Evolutionary conservation across 2,888 invertebrate species (phyloP).

Genomic region (Phania funesta): DNA sequence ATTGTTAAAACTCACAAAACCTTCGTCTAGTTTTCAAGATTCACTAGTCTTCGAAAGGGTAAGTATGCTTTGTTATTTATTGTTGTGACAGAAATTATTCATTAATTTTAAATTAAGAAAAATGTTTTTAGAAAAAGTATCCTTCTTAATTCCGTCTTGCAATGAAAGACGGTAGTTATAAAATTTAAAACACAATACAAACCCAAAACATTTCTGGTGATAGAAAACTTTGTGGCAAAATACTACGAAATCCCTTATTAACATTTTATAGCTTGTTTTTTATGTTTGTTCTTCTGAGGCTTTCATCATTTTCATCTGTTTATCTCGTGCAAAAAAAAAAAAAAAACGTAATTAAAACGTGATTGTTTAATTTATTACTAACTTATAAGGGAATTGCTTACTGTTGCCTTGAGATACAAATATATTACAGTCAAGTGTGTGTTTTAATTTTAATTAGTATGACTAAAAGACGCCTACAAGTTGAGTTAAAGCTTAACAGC

Average conservation of each 20-base stretch:
- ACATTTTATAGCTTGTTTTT: not conserved
- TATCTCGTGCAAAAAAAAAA: constrained; percentile 45
- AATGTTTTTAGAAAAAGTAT: too few relatives aligned
- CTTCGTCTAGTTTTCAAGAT: too few relatives aligned
- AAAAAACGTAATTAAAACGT: constrained; percentile 55
- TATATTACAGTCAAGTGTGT: not conserved
- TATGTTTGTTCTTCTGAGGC: not conserved
- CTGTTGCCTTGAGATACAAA: not conserved
- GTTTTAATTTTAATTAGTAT: not conserved
- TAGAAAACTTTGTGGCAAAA: too few relatives aligned
- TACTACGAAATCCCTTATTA: not conserved
- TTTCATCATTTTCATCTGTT: constrained; percentile 22
- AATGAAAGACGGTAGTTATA: too few relatives aligned
- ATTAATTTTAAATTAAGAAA: too few relatives aligned
- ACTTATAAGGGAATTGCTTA: constrained; percentile 18
- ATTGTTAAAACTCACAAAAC: too few relatives aligned
- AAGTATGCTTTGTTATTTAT: too few relatives aligned
- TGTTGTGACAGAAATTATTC: too few relatives aligned
- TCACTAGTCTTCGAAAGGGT: too few relatives aligned
- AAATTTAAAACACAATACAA: too few relatives aligned
- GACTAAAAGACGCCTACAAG: constrained; percentile 31
- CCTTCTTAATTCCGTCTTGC: too few relatives aligned
- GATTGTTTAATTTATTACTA: constrained; percentile 33
- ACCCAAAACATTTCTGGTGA: too few relatives aligned
- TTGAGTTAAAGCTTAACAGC: constrained; percentile 40